A percentile compares a stretch with the other conserved stretches of the same genome.
These are phyloP conservation scores for Protobothrops mucrosquamatus DNA, from an alignment of 2,113 vertebrate species.

Conservation along the genomic window DNA sequence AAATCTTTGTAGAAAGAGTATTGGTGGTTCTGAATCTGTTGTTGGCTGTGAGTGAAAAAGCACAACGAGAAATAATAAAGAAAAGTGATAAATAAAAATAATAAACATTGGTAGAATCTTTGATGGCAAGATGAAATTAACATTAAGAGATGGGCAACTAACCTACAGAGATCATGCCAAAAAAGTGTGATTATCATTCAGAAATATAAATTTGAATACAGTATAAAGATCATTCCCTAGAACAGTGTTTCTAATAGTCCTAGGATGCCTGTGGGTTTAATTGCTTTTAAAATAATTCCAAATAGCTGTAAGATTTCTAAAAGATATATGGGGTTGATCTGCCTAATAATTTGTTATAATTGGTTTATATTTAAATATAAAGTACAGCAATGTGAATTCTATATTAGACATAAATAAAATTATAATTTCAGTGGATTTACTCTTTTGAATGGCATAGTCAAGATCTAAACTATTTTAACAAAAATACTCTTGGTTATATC, in stretches of 20 bases:
- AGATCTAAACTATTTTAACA: conserved; percentile 5
- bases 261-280: background rate
- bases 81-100: background rate
- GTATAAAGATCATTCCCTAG: background rate
- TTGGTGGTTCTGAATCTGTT: background rate
- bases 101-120: background rate
- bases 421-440: background rate
- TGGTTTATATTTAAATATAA: background rate
- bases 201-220: background rate
- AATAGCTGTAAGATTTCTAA: conserved; percentile 12
- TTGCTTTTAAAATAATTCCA: conserved; percentile 40
- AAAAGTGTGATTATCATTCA: background rate
- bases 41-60: background rate
- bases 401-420: background rate
- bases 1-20: background rate
- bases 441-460: background rate
- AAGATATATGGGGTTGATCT: conserved; percentile 12
- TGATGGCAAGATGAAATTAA: background rate
- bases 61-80: background rate
- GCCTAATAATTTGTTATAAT: background rate
- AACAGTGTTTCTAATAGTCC: background rate
- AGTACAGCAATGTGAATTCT: background rate
- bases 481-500: conserved; percentile 21
- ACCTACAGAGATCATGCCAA: background rate
- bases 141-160: background rate